Evolutionary conservation across 2,888 invertebrate species (phyloP).

Genomic region (Chironomus riparius): DNA sequence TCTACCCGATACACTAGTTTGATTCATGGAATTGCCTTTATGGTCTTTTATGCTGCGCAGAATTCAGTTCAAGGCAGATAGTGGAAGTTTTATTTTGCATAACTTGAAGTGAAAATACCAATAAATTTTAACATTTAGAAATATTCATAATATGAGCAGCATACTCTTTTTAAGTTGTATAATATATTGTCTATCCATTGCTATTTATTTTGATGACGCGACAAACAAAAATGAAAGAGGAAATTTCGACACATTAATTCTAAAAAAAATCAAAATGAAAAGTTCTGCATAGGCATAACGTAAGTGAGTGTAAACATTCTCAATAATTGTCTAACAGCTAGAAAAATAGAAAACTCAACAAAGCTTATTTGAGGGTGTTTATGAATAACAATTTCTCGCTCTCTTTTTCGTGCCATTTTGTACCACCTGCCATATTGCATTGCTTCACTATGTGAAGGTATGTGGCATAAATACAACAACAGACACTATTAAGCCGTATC

Average conservation of each 20-base stretch:
- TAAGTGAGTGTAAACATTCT: conserved; percentile 10
- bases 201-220: neutral
- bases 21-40: too few relatives aligned
- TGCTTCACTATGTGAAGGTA: neutral
- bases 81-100: too few relatives aligned
- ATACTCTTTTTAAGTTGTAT: neutral
- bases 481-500: neutral
- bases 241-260: neutral
- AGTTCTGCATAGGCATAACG: neutral
- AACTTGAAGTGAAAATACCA: too few relatives aligned
- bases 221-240: neutral
- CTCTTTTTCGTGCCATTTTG: neutral
- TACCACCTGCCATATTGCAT: neutral
- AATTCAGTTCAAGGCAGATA: too few relatives aligned
- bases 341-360: neutral
- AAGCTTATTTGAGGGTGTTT: neutral
- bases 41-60: too few relatives aligned
- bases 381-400: neutral
- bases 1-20: too few relatives aligned
- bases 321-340: neutral
- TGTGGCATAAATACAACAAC: neutral
- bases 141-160: neutral
- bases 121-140: neutral
- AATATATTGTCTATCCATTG: neutral
- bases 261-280: neutral